Base-by-base conservation (phyloP, 1,140 invertebrate species). In the Hyposmocoma kahamanoa region DNA sequence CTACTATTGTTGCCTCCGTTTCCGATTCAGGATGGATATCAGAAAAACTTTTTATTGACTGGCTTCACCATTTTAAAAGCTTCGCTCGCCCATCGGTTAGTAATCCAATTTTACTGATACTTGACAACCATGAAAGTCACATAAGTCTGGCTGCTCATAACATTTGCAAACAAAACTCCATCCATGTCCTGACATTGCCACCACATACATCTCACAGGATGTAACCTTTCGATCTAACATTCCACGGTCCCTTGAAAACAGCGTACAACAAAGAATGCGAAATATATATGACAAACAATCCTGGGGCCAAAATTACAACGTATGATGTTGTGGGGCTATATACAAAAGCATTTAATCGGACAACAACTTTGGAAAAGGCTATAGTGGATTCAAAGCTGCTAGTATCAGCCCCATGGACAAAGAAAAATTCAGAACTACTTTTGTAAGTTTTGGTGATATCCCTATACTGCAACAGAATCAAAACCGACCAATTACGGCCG, bases 41-140 rank as follows among this genome's bases (percentile, higher is more conserved):
- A 26, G 59, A 63, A 57, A 48, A 61, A 8, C 49, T 62, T 26
- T 80, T 80, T 53, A 41, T 77, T 1, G 24, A 42, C 19, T 82
- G 65, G 50, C 43, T 81, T 19, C 24, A 76, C 47, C 71, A 83
- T 54, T 83, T 84, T 52, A 42, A 61, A 10, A 57, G 63, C 26
- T 48, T 73, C 66, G 60, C 63, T 5, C 68, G 72, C 42, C 65
- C 66, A 20, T 62, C 72, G 22, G 22, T 22, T 36, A 59, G 80
- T 32, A 46, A 66, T 34, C 57, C 63, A n/a, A 19, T 39, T 3
- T 19, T 39, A 4, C 36, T 39, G 4, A 8, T 39, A 6, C 19
- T 39, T 5, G 36, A 39, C n/a, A 39, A 39, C 17, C 36, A 39
- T n/a, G 4, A 4, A 19, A 9, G 4, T 3, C 36, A 39, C n/a